phyloP scores from a whole-genome alignment of 92 coral and sea anemone species.

The Paragorgia papillata region DNA sequence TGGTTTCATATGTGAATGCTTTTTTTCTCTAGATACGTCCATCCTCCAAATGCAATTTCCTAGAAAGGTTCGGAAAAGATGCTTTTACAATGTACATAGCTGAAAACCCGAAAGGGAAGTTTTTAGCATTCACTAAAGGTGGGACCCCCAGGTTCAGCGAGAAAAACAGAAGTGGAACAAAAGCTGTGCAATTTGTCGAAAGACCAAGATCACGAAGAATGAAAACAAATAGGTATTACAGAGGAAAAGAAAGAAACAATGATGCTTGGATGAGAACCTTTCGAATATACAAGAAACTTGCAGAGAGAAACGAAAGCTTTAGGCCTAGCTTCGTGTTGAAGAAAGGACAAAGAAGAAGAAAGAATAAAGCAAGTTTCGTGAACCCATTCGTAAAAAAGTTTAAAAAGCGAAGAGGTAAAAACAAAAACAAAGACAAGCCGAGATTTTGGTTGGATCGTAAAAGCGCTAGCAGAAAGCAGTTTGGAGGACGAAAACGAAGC shows the following conservation, averaged over 20 bases:
- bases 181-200: conserved; percentile 88
- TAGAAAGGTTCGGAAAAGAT: conserved; percentile 75
- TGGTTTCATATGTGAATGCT: background rate
- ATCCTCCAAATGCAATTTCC: conserved; percentile 64
- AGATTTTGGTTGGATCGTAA: too few species aligned
- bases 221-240: background rate
- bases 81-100: conserved; percentile 89
- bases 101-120: conserved; percentile 58
- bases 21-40: conserved; percentile 22
- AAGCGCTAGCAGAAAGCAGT: too few species aligned
- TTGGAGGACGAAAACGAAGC: too few species aligned
- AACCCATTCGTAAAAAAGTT: too few species aligned
- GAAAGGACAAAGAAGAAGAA: too few species aligned
- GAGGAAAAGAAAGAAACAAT: background rate
- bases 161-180: conserved; percentile 46
- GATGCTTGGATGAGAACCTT: too few species aligned
- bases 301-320: too few species aligned
- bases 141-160: conserved; percentile 50
- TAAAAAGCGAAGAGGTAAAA: too few species aligned
- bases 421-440: too few species aligned
- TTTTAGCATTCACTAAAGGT: conserved; percentile 77
- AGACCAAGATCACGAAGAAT: conserved; percentile 60
- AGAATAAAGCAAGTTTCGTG: too few species aligned
- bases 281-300: too few species aligned
- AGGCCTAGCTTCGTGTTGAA: too few species aligned